Evolutionary conservation across 2,797 vertebrate genomes (phyloP).

Genomic region (Periparus ater): DNA sequence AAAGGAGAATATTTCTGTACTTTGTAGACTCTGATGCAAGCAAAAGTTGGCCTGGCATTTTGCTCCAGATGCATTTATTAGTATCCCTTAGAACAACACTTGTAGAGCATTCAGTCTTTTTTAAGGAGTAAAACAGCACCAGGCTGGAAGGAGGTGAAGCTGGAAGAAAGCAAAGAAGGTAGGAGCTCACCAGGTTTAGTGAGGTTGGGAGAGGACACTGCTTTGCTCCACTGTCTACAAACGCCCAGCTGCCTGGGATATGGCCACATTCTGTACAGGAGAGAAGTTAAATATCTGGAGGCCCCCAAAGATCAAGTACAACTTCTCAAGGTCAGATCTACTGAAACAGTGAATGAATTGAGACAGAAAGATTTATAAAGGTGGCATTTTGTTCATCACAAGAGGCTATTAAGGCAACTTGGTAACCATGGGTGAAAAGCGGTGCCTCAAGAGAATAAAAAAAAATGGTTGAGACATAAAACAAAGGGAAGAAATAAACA

Average conservation of each 20-base stretch:
- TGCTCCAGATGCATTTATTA: not conserved
- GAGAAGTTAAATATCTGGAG: slow-evolving; percentile 10
- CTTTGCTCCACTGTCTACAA: not conserved
- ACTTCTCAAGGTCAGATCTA: slow-evolving; percentile 32
- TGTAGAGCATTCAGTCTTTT: not conserved
- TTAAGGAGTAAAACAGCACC: not conserved
- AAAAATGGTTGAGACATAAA: not conserved
- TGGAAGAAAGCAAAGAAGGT: not conserved
- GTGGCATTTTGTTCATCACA: slow-evolving; percentile 52
- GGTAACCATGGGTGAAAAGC: slow-evolving; percentile 49
- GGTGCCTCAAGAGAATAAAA: not conserved
- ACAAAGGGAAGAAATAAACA: slow-evolving; percentile 49
- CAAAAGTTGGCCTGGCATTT: not conserved
- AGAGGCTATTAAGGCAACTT: slow-evolving; percentile 37
- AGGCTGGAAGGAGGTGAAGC: not conserved
- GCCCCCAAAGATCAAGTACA: slow-evolving; percentile 55
- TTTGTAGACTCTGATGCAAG: not conserved
- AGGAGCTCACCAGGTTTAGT: not conserved
- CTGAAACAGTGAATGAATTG: not conserved
- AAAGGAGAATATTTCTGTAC: not conserved
- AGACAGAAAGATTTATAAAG: slow-evolving; percentile 56
- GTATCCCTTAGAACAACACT: not conserved
- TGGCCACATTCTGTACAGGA: not conserved
- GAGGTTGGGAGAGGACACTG: not conserved
- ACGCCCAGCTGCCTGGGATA: not conserved